Percentiles rank a stretch among this genome's conserved stretches.
Conservation (phyloP, 2,888 invertebrate species). For the Cosmia trapezina region DNA sequence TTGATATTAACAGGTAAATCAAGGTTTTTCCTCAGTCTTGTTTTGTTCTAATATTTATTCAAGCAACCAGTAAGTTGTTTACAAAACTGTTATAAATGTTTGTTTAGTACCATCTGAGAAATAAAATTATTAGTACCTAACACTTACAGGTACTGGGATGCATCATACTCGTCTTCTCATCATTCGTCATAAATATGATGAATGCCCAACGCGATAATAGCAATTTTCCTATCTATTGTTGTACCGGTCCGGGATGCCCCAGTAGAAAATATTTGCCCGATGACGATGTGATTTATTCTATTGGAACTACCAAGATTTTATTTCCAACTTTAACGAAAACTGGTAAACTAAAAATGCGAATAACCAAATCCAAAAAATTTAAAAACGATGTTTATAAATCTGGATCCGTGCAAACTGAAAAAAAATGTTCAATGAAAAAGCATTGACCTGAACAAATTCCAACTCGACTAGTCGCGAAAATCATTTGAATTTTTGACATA, state of each 20-base stretch:
- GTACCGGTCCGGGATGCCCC: background rate
- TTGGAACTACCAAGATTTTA: background rate
- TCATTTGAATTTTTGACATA: conserved; percentile 49
- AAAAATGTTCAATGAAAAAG: conserved; percentile 25
- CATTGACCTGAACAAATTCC: conserved; percentile 40
- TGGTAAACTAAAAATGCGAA: background rate
- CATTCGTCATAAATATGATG: background rate
- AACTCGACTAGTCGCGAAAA: conserved; percentile 23
- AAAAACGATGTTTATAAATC: background rate
- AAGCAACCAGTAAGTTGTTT: background rate
- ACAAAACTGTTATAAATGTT: background rate
- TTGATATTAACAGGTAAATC: conserved; percentile 19
- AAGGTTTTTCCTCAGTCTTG: conserved; percentile 24
- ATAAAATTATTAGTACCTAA: background rate
- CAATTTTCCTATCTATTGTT: background rate
- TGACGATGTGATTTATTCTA: background rate
- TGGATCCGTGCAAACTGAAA: background rate
- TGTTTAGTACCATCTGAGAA: background rate
- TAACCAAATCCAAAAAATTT: background rate
- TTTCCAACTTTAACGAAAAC: background rate
- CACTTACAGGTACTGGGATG: background rate
- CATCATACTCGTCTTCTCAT: background rate
- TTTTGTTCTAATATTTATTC: background rate
- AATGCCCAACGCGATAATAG: background rate
- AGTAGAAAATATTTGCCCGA: background rate